Evolutionary conservation across 1,140 invertebrate species (phyloP), one percentile per base, ranked within the genome.

Genomic region (Bathynomus jamesi): DNA sequence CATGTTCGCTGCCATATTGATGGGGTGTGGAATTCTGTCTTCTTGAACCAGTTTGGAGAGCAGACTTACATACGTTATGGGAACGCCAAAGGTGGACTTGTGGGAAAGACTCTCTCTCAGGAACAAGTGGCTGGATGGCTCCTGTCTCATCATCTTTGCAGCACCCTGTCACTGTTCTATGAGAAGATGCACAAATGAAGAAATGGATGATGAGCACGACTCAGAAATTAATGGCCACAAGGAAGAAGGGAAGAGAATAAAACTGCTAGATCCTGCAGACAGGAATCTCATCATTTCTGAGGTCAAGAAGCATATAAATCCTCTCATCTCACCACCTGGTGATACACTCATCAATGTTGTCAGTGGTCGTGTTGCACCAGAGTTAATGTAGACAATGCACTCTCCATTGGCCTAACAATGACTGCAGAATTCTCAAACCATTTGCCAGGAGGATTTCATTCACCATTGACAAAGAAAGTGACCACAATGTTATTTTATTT

Each of bases 71-170:
- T 67, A 17, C 8, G 61, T 10, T 63, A 63, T 63, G 61, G 61
- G 24, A 63, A 24, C n/a, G 10, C 61, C 10, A 63, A 24, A 63
- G 61, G 61, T 63, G 61, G 61, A 8, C 61, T 63, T 63, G 61
- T 63, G n/a, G 61, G 61, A 27, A 8, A 21, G 10, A 63, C 10
- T 63, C 10, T 63, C 10, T 8, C 61, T 11, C 10, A 63, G 61
- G 61, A 63, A 21, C 10, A 63, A 10, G 61, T 63, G 10, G 61
- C 61, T 63, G 24, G 24, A 8, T 63, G 61, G 61, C 11, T 63
- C 10, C 24, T 63, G 24, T 63, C 61, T 63, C 61, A 63, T 8
- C 61, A 63, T 63, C 11, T 63, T 24, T 63, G 61, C 24, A 63
- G 8, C 10, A n/a, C 10, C n/a, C 61, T 63, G 10, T 11, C 24